A percentile compares a stretch with the other conserved stretches of the same genome.
Evolutionary conservation across 1,140 invertebrate species (phyloP).

Genomic region (Wiebesia pumilae): DNA sequence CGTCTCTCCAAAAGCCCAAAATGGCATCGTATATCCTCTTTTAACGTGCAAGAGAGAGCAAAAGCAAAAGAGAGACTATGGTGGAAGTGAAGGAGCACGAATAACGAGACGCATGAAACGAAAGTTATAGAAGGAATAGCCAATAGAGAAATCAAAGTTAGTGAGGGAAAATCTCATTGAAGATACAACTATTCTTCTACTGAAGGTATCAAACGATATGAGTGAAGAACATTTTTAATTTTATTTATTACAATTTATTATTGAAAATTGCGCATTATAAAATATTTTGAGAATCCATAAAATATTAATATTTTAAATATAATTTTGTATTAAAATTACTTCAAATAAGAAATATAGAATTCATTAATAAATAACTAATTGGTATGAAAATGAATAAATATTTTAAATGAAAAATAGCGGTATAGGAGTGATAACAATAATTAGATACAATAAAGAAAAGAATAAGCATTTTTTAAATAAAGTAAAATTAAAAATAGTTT

Average conservation of each 20-base stretch:
- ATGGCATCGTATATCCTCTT: not conserved
- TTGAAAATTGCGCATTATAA: too few species aligned
- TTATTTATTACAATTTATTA: too few species aligned
- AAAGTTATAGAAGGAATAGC: not conserved
- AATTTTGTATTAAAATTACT: too few species aligned
- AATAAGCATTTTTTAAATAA: not conserved
- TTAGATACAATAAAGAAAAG: not conserved
- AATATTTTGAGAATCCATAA: too few species aligned
- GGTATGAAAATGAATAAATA: not conserved
- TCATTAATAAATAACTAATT: not conserved
- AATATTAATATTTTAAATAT: too few species aligned
- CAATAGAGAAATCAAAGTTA: not conserved
- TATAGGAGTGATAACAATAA: conserved; percentile 8
- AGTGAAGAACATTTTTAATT: too few species aligned
- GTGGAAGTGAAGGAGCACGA: not conserved
- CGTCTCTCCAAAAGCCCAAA: not conserved
- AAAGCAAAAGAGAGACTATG: not conserved
- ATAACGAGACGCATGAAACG: conserved; percentile 5
- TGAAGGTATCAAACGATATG: not conserved
- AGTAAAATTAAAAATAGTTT: not conserved
- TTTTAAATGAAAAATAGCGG: not conserved
- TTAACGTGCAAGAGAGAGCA: not conserved
- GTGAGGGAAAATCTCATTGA: not conserved
- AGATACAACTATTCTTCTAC: not conserved
- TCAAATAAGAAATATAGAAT: not conserved